Conservation (phyloP, 2,888 invertebrate species). For the Melanophora roralis region DNA sequence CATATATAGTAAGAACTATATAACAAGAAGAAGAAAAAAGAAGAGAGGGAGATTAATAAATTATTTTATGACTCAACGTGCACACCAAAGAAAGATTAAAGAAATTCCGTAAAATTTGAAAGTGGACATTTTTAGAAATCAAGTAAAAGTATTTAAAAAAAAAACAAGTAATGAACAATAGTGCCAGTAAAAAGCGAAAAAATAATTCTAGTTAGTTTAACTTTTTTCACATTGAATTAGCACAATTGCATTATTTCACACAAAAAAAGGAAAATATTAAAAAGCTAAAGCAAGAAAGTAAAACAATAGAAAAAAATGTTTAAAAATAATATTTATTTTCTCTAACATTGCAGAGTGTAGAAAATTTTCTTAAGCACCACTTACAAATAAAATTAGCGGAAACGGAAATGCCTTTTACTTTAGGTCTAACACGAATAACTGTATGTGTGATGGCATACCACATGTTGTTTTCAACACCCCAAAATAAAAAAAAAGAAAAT, state of each 20-base stretch:
- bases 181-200: background rate
- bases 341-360: background rate
- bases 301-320: background rate
- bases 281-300: background rate
- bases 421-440: conserved; percentile 37
- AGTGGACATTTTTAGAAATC: conserved; percentile 8
- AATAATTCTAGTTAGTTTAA: conserved; percentile 36
- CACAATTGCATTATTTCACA: conserved; percentile 35
- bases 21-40: background rate
- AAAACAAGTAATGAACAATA: background rate
- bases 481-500: background rate
- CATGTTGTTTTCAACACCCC: conserved; percentile 30
- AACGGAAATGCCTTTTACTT: conserved; percentile 69
- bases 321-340: conserved; percentile 11
- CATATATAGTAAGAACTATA: background rate
- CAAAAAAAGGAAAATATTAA: background rate
- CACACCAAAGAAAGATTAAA: background rate
- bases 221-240: conserved; percentile 44
- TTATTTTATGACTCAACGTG: conserved; percentile 35
- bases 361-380: conserved; percentile 36
- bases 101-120: background rate
- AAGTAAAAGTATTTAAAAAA: background rate
- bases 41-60: conserved; percentile 27
- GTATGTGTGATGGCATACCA: background rate
- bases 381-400: conserved; percentile 70